Percentiles rank a stretch among this genome's conserved stretches.
These are phyloP conservation scores for Vulpes ferrilata DNA, from an alignment of 2,113 vertebrate species.

Conservation along the genomic window DNA sequence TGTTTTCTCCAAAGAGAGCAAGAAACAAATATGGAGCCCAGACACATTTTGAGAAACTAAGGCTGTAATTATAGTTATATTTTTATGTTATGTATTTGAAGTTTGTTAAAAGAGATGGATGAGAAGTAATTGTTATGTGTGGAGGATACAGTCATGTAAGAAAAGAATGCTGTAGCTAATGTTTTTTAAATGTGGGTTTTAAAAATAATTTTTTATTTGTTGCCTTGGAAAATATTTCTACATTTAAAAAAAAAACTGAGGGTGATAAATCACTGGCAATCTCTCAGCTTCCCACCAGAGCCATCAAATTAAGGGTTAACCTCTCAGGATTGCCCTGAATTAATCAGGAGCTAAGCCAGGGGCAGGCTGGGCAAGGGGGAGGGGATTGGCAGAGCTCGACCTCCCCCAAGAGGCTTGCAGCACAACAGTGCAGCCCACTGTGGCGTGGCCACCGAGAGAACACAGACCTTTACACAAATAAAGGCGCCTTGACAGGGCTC, in stretches of 20 bases:
- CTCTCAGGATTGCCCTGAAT: constrained; percentile 75
- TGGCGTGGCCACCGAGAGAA: constrained; percentile 2
- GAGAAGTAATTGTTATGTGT: constrained; percentile 66
- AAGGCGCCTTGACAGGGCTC: not conserved
- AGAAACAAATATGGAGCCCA: constrained; percentile 57
- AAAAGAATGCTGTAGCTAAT: constrained; percentile 69
- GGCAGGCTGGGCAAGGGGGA: constrained; percentile 21
- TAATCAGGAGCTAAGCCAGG: constrained; percentile 77
- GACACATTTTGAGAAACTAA: constrained; percentile 61
- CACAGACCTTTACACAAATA: not conserved
- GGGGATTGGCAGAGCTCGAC: constrained; percentile 39
- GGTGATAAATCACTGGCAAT: constrained; percentile 75
- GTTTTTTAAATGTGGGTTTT: constrained; percentile 78
- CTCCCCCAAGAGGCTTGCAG: constrained; percentile 50
- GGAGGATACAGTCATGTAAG: constrained; percentile 63
- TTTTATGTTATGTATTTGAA: constrained; percentile 69
- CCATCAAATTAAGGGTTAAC: constrained; percentile 82
- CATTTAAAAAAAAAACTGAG: not conserved
- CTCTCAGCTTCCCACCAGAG: constrained; percentile 65
- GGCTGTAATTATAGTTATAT: constrained; percentile 58
- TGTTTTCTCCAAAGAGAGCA: constrained; percentile 72
- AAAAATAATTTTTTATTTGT: constrained; percentile 73
- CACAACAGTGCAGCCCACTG: constrained; percentile 42
- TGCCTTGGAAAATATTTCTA: constrained; percentile 71
- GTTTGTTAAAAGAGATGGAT: constrained; percentile 76